phyloP scores from a whole-genome alignment of 2,888 invertebrate species.

The Ormyrus pomaceus region DNA sequence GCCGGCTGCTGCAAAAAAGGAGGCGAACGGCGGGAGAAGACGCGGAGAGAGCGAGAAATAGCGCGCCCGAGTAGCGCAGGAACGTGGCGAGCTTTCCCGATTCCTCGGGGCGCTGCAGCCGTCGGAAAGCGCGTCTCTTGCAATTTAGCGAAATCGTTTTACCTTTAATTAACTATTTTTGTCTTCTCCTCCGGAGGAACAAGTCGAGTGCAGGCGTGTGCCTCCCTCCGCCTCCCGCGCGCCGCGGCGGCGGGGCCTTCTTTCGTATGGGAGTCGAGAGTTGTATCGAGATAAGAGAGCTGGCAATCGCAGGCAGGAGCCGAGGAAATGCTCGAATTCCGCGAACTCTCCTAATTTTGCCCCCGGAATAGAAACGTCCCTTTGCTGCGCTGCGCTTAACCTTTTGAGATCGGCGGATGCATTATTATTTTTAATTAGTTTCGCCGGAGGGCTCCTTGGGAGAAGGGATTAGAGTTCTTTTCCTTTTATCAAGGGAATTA shows the following conservation, averaged over 20 bases:
- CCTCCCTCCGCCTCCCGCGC: neutral
- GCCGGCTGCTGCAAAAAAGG: neutral
- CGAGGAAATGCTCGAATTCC: constrained; percentile 25
- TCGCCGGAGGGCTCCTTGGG: neutral
- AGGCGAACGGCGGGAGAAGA: neutral
- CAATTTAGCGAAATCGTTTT: constrained; percentile 45
- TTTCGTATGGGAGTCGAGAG: constrained; percentile 32
- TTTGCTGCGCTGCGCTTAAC: too few relatives aligned
- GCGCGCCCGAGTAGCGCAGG: neutral
- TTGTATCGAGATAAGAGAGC: constrained; percentile 39
- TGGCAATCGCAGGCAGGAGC: neutral
- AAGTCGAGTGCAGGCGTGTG: neutral
- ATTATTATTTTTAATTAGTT: constrained; percentile 30
- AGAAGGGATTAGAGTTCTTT: neutral
- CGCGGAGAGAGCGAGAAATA: constrained; percentile 14
- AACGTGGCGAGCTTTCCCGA: constrained; percentile 46
- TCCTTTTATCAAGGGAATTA: too few relatives aligned
- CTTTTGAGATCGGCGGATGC: neutral
- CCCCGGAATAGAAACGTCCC: constrained; percentile 20
- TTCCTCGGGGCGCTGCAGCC: neutral
- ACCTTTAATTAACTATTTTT: constrained; percentile 43
- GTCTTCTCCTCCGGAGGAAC: neutral
- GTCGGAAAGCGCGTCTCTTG: constrained; percentile 32
- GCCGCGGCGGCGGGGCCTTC: neutral
- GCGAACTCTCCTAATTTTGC: constrained; percentile 28